These are phyloP conservation scores for Orgyia antiqua DNA, from an alignment of 2,888 invertebrate species.

Conservation along the genomic window DNA sequence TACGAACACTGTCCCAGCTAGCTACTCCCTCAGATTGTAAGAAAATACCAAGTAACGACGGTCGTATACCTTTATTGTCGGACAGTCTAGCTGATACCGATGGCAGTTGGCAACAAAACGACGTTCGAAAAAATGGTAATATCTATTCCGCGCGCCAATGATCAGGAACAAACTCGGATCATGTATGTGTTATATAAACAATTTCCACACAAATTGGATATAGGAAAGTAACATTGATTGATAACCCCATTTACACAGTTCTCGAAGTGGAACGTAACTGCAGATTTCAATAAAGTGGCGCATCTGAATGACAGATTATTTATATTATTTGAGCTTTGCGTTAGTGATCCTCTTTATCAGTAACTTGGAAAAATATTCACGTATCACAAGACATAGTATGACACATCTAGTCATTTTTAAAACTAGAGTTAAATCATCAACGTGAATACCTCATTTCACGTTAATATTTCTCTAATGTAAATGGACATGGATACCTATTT, in stretches of 20 bases:
- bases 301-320: too few species aligned
- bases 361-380: too few species aligned
- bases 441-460: too few species aligned
- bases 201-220: conserved; percentile 41
- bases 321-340: too few species aligned
- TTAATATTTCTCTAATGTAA: too few species aligned
- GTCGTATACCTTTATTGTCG: conserved; percentile 42
- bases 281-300: too few species aligned
- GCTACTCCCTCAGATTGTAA: conserved; percentile 57
- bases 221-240: conserved; percentile 53
- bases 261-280: conserved; percentile 30
- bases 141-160: conserved; percentile 22
- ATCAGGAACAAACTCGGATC: conserved; percentile 28
- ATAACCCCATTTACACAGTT: conserved; percentile 45
- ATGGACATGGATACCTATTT: too few species aligned
- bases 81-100: conserved; percentile 28
- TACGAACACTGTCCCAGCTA: conserved; percentile 59
- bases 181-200: conserved; percentile 31
- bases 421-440: too few species aligned
- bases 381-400: too few species aligned
- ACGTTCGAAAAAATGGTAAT: conserved; percentile 20
- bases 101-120: conserved; percentile 13
- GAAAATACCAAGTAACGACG: conserved; percentile 43
- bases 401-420: too few species aligned
- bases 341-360: too few species aligned